Evolutionary conservation across 2,888 invertebrate genomes (phyloP), one percentile per base, ranked within the genome.

Genomic region (Morpho achilles): DNA sequence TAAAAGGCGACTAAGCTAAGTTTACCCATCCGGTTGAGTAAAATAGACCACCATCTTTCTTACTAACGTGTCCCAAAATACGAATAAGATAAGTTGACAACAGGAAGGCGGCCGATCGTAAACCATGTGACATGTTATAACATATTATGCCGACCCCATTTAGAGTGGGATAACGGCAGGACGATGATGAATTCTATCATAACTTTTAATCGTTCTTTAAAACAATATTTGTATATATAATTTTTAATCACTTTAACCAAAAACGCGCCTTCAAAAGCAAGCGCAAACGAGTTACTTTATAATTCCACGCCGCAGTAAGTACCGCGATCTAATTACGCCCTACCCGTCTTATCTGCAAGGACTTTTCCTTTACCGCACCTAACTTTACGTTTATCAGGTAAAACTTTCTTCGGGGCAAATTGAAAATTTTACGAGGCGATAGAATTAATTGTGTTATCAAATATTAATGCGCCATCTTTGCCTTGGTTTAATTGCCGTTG

Each of bases 381-480:
- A 83, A 83, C 81, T 82, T 79, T 71, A 81, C 80, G 79, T 80
- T 86, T 87, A 89, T 87, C 89, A 89, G 88, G 89, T 89, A 69
- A 85, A 87, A 89, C 77, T 88, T 87, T 73, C 50, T 61, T 61
- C 61, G 65, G 67, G 67, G 84, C 80, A 83, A 89, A 89, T 88
- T 89, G 87, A 87, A 89, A 88, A 87, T 88, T 88, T 85, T 83
- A 85, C 83, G 84, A 82, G 78, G 63, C 66, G 66, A 58, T 56
- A 60, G 75, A 87, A 87, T 87, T 89, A 88, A 89, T 87, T 87
- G 86, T 84, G 85, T 88, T 88, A 89, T 89, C 87, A 88, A 87
- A 85, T 86, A 89, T 90, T 88, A 89, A 88, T 86, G 84, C 74
- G 73, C 75, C 80, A 82, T 83, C 84, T 84, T 68, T 67, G 72